Evolutionary conservation across 2,888 invertebrate species (phyloP).

Genomic region (Melanargia galathea): DNA sequence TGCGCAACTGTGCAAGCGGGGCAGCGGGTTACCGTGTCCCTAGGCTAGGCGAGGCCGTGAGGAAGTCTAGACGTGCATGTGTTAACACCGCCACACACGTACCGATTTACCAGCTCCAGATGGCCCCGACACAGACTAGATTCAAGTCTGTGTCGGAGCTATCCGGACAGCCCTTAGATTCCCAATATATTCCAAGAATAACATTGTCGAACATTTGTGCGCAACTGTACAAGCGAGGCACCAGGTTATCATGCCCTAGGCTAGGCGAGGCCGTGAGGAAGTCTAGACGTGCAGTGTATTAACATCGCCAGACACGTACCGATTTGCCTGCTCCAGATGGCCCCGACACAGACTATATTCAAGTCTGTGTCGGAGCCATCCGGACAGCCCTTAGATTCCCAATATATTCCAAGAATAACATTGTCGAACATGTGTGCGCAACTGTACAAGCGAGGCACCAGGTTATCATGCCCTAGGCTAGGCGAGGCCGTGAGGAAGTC

Average conservation of each 20-base stretch:
- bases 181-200: too few relatives aligned
- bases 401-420: too few relatives aligned
- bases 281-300: slow-evolving; percentile 39
- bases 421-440: slow-evolving; percentile 54
- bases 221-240: slow-evolving; percentile 72
- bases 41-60: slow-evolving; percentile 44
- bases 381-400: too few relatives aligned
- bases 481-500: slow-evolving; percentile 48
- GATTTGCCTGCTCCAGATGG: neutral
- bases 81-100: slow-evolving; percentile 26
- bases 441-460: slow-evolving; percentile 73
- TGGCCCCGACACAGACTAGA: too few relatives aligned
- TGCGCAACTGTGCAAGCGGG: slow-evolving; percentile 68
- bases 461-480: slow-evolving; percentile 62
- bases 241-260: slow-evolving; percentile 67
- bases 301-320: slow-evolving; percentile 26
- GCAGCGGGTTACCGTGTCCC: slow-evolving; percentile 71
- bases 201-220: too few relatives aligned
- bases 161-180: too few relatives aligned
- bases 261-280: slow-evolving; percentile 48
- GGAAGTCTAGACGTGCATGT: slow-evolving; percentile 47
- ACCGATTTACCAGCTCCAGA: neutral
- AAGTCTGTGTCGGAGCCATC: too few relatives aligned
- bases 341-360: too few relatives aligned
- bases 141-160: too few relatives aligned